These are phyloP conservation scores for Ptilodon capucinus DNA, from an alignment of 2,888 invertebrate genomes.

Conservation along the genomic window DNA sequence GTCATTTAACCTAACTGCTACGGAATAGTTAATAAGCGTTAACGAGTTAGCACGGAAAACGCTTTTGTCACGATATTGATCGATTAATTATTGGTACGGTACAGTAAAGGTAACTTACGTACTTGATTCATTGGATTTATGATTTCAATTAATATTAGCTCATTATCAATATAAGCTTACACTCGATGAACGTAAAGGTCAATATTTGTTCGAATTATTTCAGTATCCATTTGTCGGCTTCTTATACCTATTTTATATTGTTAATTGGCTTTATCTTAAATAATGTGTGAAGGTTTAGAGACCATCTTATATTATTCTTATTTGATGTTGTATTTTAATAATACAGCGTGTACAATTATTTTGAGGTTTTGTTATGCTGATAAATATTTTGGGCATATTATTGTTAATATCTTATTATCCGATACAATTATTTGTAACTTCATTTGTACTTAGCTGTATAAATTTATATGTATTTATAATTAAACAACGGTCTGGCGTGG, in stretches of 20 bases:
- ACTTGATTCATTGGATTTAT: slow-evolving; percentile 7
- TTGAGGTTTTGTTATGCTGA: no score
- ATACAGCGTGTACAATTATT: neutral
- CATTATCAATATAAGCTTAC: slow-evolving; percentile 8
- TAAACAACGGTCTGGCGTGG: neutral
- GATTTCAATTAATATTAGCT: slow-evolving; percentile 10
- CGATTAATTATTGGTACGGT: no score
- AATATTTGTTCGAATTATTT: neutral
- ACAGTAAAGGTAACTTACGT: no score
- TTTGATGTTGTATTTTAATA: neutral
- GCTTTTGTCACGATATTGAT: slow-evolving; percentile 11
- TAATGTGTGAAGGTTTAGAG: neutral
- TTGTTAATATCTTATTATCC: no score
- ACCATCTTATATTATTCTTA: neutral
- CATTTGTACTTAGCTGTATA: neutral
- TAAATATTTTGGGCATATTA: no score
- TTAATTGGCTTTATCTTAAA: slow-evolving; percentile 1
- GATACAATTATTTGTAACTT: neutral
- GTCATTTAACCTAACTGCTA: no score
- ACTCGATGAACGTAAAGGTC: slow-evolving; percentile 4
- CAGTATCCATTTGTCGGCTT: neutral
- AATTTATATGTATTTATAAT: neutral
- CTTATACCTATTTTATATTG: neutral
- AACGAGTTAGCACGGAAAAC: slow-evolving; percentile 6
- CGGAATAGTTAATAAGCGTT: no score